Conservation (phyloP, 2,888 invertebrate species). For the Atherix ibis region DNA sequence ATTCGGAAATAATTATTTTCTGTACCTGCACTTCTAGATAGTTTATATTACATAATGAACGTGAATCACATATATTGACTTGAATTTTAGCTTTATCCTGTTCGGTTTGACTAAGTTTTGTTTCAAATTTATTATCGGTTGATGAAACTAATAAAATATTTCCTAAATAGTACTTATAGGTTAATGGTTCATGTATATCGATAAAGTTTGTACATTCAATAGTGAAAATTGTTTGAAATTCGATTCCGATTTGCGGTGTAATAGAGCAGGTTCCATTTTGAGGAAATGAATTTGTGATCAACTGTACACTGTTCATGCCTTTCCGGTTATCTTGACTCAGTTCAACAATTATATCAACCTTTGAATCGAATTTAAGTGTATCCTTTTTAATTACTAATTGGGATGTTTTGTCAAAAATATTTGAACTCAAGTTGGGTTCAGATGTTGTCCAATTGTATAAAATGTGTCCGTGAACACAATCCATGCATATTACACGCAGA, state of each 20-base stretch:
- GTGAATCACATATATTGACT: no score
- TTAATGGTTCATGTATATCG: slow-evolving; percentile 3
- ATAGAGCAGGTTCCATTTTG: slow-evolving; percentile 6
- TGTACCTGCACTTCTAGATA: no score
- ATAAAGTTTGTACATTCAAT: slow-evolving; percentile 5
- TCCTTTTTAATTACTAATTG: slow-evolving; percentile 1
- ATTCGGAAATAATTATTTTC: no score
- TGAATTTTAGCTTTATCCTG: no score
- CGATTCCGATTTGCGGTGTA: slow-evolving; percentile 5
- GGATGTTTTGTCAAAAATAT: no score
- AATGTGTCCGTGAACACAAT: neutral
- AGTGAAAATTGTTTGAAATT: slow-evolving; percentile 6
- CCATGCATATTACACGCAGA: slow-evolving; percentile 4
- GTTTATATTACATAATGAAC: no score
- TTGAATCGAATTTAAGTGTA: neutral
- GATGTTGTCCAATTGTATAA: slow-evolving; percentile 2
- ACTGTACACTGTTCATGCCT: neutral
- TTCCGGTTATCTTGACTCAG: neutral
- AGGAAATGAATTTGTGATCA: neutral
- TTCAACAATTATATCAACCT: neutral
- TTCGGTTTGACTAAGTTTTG: no score
- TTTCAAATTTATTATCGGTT: slow-evolving; percentile 2
- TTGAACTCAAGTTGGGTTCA: neutral
- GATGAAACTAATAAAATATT: slow-evolving; percentile 3
- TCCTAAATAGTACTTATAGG: slow-evolving; percentile 4